Evolutionary conservation across 2,888 invertebrate genomes (phyloP), one percentile per base, ranked within the genome.

Genomic region (Spilosoma lubricipeda): DNA sequence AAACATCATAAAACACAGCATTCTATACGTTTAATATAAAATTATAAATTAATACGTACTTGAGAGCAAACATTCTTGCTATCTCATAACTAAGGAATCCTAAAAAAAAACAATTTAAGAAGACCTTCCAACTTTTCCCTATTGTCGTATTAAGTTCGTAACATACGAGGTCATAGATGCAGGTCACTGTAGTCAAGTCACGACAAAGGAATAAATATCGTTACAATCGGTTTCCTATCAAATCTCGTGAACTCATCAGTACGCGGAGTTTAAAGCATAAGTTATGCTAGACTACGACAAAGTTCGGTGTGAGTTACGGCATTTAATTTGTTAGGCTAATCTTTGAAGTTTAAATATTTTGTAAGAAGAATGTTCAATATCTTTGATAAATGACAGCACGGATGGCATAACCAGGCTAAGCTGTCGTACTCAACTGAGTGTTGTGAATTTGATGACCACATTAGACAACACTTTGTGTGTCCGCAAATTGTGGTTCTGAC

Each of bases 161-260:
- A 87, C 85, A 77, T 83, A 81, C 77, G 83, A 82, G 87, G 82
- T 86, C 85, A 75, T 72, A 52, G 77, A 78, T 82, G 78, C 77
- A 81, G 77, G 76, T 77, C 77, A 77, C 80, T 81, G 66, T 76
- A 87, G 80, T 83, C 82, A 75, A 80, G 86, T 88, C 89, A 89
- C 89, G 87, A 78, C 77, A 83, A 78, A 84, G 83, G 86, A 83
- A 89, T 89, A 88, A 86, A 86, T 87, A 86, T 84, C 30, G 75
- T 82, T 81, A 76, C 82, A 86, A 88, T 87, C 84, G 82, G 82
- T 71, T 82, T 82, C 82, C 83, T 80, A 85, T 88, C 85, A 85
- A 84, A 87, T 85, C 83, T 83, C 79, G 82, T 77, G 82, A 86
- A 82, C 79, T 80, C 76, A 84, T 82, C 81, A 81, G 73, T 72